These are phyloP conservation scores for Penaeus vannamei DNA, from an alignment of 1,140 invertebrate species.

Conservation along the genomic window DNA sequence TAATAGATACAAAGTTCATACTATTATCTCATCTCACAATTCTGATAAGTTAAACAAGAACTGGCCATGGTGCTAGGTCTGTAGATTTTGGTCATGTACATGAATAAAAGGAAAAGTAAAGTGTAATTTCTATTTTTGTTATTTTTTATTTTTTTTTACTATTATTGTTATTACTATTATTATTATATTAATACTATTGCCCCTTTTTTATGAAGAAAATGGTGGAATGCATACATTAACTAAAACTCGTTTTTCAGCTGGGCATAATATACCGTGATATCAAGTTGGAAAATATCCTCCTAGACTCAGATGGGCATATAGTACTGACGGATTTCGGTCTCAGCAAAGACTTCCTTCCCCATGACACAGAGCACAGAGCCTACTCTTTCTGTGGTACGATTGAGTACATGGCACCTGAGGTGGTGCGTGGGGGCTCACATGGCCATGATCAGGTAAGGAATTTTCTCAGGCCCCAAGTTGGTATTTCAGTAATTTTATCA, in stretches of 20 bases:
- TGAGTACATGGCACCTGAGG: constrained; percentile 96
- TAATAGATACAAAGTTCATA: background rate
- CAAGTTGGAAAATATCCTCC: constrained; percentile 92
- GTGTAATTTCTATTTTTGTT: background rate
- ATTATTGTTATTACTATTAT: background rate
- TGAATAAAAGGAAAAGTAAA: background rate
- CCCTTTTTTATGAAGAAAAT: background rate
- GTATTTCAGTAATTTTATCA: background rate
- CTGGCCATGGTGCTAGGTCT: background rate
- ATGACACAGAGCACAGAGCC: constrained; percentile 80
- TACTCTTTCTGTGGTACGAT: constrained; percentile 99
- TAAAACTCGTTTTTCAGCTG: constrained; percentile 70
- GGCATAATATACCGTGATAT: constrained; percentile 97
- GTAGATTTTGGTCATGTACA: background rate
- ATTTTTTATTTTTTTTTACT: background rate
- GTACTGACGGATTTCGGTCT: constrained; percentile 85
- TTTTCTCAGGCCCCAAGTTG: background rate
- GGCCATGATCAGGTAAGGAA: constrained; percentile 91
- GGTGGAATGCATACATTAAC: background rate
- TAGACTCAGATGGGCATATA: constrained; percentile 90
- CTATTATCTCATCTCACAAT: background rate
- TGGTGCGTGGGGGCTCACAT: constrained; percentile 84
- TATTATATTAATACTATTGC: background rate
- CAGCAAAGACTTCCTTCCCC: constrained; percentile 75
- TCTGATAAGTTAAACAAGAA: background rate